Base-by-base conservation (phyloP, 2,888 invertebrate species). In the Aproaerema taeniolella region DNA sequence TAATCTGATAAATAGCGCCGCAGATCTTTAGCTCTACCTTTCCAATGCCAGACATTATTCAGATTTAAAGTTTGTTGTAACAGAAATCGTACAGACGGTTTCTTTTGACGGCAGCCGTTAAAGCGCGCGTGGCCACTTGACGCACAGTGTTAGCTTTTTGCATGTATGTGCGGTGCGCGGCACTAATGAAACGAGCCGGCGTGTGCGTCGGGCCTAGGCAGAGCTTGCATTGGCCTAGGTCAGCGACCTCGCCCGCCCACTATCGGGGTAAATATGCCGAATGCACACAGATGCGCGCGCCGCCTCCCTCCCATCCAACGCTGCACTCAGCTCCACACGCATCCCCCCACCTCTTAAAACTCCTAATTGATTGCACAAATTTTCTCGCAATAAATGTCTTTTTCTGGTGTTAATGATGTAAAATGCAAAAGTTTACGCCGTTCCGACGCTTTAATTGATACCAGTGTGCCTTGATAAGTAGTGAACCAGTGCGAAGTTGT, bases 201-300 rank as follows among this genome's bases (percentile, higher is more conserved):
- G 68, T 68, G 72, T 74, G 77, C 76, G 75, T 72, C 69, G 77
- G 64, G 76, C 80, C 80, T 76, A 75, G 79, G 78, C 77, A 75
- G 73, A 76, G 71, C 86, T 79, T 77, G 77, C 86, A 86, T 82
- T 80, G 83, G 83, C 79, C 81, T 82, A 82, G 79, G 85, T 82
- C 82, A 78, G 68, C 79, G 83, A 83, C 71, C 81, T 77, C 79
- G 72, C 75, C 80, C 83, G 80, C 79, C 81, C 79, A 77, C 80
- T 76, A 81, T 82, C 80, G 79, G 82, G 83, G 83, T 83, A 86
- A 86, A 86, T 85, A 85, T 83, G 83, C 85, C 85, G 83, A 85
- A 83, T 86, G 86, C 85, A 83, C 85, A 83, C 81, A 81, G 82
- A 80, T 79, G 77, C 86, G 83, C 85, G 83, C 83, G 81, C 83